Evolutionary conservation across 2,797 vertebrate genomes (phyloP).

Genomic region (Ctenopoma kingsleyae): DNA sequence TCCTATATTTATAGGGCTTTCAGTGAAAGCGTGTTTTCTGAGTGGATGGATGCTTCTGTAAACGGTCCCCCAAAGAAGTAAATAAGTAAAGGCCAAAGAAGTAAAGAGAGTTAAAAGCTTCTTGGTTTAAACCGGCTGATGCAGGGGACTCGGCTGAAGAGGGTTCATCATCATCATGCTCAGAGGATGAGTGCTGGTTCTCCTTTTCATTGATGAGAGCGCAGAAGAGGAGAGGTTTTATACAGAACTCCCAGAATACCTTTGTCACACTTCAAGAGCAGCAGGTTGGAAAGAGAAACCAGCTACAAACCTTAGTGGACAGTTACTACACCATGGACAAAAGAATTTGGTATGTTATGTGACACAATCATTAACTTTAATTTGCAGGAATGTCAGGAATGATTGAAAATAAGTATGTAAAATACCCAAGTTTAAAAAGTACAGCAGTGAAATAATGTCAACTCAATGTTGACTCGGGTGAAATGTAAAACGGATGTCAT

Average conservation of each 20-base stretch:
- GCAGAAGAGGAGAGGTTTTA: conserved; percentile 11
- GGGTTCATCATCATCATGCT: conserved; percentile 9
- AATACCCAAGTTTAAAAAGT: no score
- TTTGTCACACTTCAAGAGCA: conserved; percentile 6
- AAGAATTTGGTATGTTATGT: no score
- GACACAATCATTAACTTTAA: no score
- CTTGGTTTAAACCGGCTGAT: conserved; percentile 15
- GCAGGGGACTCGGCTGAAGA: conserved; percentile 24
- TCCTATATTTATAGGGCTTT: conserved; percentile 33
- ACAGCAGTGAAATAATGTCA: no score
- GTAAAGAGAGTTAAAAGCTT: conserved; percentile 10
- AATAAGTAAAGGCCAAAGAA: conserved; percentile 15
- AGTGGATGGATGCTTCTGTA: background rate
- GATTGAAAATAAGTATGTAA: no score
- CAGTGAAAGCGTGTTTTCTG: conserved; percentile 7
- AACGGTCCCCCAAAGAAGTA: conserved; percentile 8
- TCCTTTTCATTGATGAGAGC: conserved; percentile 10
- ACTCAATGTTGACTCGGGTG: no score
- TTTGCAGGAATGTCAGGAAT: no score
- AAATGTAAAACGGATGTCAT: background rate
- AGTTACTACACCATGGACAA: no score
- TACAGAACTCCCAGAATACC: conserved; percentile 5
- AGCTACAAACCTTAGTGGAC: background rate
- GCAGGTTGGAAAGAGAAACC: background rate
- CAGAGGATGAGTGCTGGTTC: conserved; percentile 20